A percentile compares a stretch with the other conserved stretches of the same genome.
phyloP scores from a whole-genome alignment of 2,113 vertebrate species.

The Seriola quinqueradiata region DNA sequence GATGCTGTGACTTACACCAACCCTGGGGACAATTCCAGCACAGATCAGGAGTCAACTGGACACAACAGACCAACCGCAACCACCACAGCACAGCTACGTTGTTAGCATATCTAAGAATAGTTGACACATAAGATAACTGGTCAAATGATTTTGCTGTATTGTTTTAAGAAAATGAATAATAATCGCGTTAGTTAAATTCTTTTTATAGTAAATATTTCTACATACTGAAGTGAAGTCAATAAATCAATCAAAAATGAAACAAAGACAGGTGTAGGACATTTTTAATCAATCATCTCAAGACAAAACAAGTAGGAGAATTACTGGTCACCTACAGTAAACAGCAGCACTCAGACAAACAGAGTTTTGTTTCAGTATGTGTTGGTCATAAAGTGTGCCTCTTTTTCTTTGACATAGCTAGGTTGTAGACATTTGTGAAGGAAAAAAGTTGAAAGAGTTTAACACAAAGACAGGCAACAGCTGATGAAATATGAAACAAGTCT shows the following conservation, averaged over 20 bases:
- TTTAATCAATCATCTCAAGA: slow-evolving; percentile 74
- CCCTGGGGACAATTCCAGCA: no score
- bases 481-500: slow-evolving; percentile 11
- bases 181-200: no score
- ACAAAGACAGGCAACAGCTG: not conserved
- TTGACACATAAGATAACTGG: no score
- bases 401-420: slow-evolving; percentile 36
- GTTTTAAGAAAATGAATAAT: no score
- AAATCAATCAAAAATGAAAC: slow-evolving; percentile 31
- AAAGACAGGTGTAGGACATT: slow-evolving; percentile 30
- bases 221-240: not conserved
- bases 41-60: no score
- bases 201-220: not conserved
- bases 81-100: no score
- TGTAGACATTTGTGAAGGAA: slow-evolving; percentile 4
- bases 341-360: slow-evolving; percentile 14
- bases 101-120: no score
- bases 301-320: slow-evolving; percentile 52
- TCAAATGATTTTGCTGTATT: no score
- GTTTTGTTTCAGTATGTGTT: slow-evolving; percentile 10
- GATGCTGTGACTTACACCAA: no score
- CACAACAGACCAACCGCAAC: no score
- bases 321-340: slow-evolving; percentile 28
- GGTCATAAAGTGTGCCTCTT: slow-evolving; percentile 55
- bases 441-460: not conserved